Percentiles rank a stretch among this genome's conserved stretches.
These are phyloP conservation scores for Toxostoma redivivum DNA, from an alignment of 2,113 vertebrate species.

Conservation along the genomic window DNA sequence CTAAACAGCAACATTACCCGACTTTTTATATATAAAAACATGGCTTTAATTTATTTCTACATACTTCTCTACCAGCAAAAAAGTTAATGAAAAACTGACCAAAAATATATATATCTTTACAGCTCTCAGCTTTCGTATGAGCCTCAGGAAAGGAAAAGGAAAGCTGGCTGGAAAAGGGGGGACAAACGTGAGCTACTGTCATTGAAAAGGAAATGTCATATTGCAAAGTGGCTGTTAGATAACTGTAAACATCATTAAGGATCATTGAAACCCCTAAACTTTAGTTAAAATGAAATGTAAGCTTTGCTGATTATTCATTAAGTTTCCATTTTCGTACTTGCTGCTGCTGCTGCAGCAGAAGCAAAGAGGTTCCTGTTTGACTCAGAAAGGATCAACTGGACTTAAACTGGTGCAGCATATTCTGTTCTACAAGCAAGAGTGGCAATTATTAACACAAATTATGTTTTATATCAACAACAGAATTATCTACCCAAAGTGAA, in stretches of 20 bases:
- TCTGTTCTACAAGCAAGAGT: neutral
- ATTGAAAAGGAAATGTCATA: conserved; percentile 62
- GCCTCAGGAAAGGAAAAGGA: conserved; percentile 59
- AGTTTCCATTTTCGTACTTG: neutral
- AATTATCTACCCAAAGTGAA: neutral
- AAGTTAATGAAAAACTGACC: conserved; percentile 76
- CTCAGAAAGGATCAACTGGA: neutral
- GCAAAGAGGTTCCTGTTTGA: neutral
- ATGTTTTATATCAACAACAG: neutral
- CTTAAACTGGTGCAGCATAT: neutral
- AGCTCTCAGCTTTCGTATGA: conserved; percentile 67
- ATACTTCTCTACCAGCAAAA: conserved; percentile 73
- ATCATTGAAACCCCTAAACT: conserved; percentile 51
- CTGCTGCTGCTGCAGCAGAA: neutral
- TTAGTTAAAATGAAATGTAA: conserved; percentile 51
- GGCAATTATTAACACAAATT: neutral
- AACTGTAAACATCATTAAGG: conserved; percentile 79
- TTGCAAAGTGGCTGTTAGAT: conserved; percentile 75
- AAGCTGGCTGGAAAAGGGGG: conserved; percentile 41
- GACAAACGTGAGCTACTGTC: conserved; percentile 3
- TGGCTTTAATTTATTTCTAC: conserved; percentile 82
- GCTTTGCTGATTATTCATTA: conserved; percentile 19
- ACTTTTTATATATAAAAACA: conserved; percentile 79
- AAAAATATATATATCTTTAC: conserved; percentile 79
- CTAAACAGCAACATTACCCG: conserved; percentile 76